Base-by-base conservation (phyloP, 2,797 vertebrate species). In the Melanotaenia trifasciata region DNA sequence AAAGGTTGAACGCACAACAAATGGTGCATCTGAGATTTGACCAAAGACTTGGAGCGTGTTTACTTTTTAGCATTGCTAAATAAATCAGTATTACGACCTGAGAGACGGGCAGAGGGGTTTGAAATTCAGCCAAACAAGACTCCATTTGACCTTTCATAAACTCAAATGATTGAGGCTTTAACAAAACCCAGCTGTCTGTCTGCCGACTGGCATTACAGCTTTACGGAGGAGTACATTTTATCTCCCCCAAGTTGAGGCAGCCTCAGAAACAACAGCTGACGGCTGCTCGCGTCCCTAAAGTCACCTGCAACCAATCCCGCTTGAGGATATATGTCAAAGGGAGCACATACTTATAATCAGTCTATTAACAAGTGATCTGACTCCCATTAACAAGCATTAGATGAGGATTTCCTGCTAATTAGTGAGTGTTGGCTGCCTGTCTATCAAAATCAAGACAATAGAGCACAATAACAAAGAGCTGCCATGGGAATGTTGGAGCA, bases 41-140 rank as follows among this genome's bases (percentile, higher is more conserved):
- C 60, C 66, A 80, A 71, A 76, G 8, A 36, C 9, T 57, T 57
- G 76, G 50, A 66, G 43, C 5, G 22, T 81, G 83, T 86, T 90
- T 87, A 78, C 76, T 84, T 85, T 84, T 90, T 74, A 79, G 83
- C 81, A 81, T 66, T 63, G 82, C 78, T 84, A 90, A 93, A 88
- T 84, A 83, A 91, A 90, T 82, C 5, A 28, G 75, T 82, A 84
- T 89, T 84, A 85, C 73, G 75, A 66, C 51, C 12, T 32, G 57
- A 73, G 40, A 65, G 22, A 72, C 62, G 68, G 66, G 84, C 26
- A 24, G 70, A 43, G n/a, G 58, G 65, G 70, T 35, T 66, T 35
- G 3, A 57, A 73, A 81, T 79, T 70, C 72, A 84, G 81, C 72
- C 78, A 80, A 78, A 83, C 70, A 61, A 4, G 18, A 61, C 80